Evolutionary conservation across 2,888 invertebrate species (phyloP), one percentile per base, ranked within the genome.

Genomic region (Trichacis sp.): DNA sequence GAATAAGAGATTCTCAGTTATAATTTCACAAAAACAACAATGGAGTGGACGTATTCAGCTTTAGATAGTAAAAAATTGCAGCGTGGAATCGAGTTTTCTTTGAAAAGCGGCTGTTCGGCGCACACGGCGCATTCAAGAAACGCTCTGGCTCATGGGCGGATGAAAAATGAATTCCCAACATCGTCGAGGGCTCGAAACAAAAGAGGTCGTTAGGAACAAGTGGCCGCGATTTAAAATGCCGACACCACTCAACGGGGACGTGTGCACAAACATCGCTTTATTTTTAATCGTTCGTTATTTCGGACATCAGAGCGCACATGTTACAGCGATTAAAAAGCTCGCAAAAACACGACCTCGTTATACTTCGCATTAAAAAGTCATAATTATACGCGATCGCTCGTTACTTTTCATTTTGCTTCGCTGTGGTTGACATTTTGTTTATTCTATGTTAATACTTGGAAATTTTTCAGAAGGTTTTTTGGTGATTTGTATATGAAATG

Each of bases 191-290:
- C 71, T 77, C 79, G 72, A 77, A 81, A 80, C 78, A 81, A 81
- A 79, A 73, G 78, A 76, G 77, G 76, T 81, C 79, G 79, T 82
- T 83, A 81, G 76, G 75, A 74, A 75, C 79, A 80, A 81, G 81
- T 78, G 80, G 78, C 73, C 73, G 67, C 80, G 79, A 81, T 78
- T 79, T 79, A 78, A 81, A 78, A 77, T 70, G 71, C 74, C 76
- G 74, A 76, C 77, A 72, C 71, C 68, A 70, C 74, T 73, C 72
- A 69, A 64, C 67, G 60, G 49, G 63, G 71, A 74, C 67, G 72
- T 77, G 76, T 77, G 70, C 77, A 73, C 76, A 77, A 82, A 81
- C 76, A 75, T 73, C 67, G 55, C 50, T 64, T 61, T 57, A 60
- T 50, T 51, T 50, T 42, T 55, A 33, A 33, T 33, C 33, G 33